These are phyloP conservation scores for Saxidomus purpurata DNA, from an alignment of 1,140 invertebrate species.

Conservation along the genomic window DNA sequence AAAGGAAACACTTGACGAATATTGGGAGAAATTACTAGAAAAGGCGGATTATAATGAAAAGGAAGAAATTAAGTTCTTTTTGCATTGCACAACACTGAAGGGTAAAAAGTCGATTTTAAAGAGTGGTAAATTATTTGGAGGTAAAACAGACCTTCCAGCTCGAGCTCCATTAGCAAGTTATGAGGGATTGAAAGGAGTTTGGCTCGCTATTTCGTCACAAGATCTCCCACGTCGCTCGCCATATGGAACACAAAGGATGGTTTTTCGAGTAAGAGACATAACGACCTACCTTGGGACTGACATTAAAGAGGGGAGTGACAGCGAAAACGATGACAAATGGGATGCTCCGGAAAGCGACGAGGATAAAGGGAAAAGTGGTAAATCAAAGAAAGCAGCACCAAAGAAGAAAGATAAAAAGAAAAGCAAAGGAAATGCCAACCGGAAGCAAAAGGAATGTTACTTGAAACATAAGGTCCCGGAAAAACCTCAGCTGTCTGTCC, in stretches of 20 bases:
- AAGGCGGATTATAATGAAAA: slow-evolving; percentile 41
- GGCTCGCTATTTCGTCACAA: slow-evolving; percentile 29
- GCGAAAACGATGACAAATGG: background rate
- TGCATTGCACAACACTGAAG: slow-evolving; percentile 48
- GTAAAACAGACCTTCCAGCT: slow-evolving; percentile 37
- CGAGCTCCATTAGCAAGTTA: slow-evolving; percentile 41
- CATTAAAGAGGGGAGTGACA: background rate
- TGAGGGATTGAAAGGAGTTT: slow-evolving; percentile 25
- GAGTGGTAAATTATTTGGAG: slow-evolving; percentile 27
- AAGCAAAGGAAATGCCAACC: background rate
- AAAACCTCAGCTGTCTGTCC: slow-evolving; percentile 1
- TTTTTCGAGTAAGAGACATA: slow-evolving; percentile 26
- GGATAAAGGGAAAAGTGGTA: background rate
- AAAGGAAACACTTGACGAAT: slow-evolving; percentile 38
- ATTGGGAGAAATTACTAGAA: slow-evolving; percentile 46
- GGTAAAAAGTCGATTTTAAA: slow-evolving; percentile 44
- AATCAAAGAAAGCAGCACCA: background rate
- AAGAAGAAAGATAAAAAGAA: slow-evolving; percentile 21
- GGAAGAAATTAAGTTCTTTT: slow-evolving; percentile 58
- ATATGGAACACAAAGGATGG: slow-evolving; percentile 58
- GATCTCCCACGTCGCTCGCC: slow-evolving; percentile 41
- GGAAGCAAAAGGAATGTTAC: slow-evolving; percentile 28
- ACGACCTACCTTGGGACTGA: slow-evolving; percentile 33
- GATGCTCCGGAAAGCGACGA: slow-evolving; percentile 31
- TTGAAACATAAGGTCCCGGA: slow-evolving; percentile 1